Conservation (phyloP, 1,140 invertebrate species). For the Pararge aegeria region DNA sequence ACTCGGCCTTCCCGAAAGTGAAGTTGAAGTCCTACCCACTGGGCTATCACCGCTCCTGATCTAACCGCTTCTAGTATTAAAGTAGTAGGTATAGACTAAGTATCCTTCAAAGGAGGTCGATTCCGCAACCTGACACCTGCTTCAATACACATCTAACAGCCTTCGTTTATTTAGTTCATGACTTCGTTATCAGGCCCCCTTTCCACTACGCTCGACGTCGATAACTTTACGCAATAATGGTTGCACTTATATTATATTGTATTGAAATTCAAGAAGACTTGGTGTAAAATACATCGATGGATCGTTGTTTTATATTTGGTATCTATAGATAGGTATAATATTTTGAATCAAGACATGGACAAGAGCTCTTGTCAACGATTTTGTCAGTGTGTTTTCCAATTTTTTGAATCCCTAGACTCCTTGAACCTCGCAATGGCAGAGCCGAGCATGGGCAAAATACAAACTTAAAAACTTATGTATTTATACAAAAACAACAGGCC, state of each 20-base stretch:
- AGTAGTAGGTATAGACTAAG: neutral
- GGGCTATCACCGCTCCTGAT: neutral
- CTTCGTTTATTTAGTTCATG: neutral
- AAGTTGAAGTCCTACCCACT: no score
- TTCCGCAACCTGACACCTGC: neutral
- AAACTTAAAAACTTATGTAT: no score
- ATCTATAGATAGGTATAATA: no score
- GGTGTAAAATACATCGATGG: neutral
- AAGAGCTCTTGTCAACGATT: no score
- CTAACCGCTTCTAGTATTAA: neutral
- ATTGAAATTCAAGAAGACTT: neutral
- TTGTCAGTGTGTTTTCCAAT: no score
- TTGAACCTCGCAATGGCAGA: no score
- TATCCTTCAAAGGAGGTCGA: neutral
- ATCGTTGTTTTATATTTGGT: no score
- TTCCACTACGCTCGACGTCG: neutral
- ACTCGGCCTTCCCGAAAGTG: no score
- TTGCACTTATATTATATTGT: neutral
- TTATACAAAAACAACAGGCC: no score
- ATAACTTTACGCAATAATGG: neutral
- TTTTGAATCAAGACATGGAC: no score
- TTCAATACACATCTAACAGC: neutral
- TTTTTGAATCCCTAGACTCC: no score
- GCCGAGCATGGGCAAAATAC: no score
- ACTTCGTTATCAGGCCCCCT: neutral